phyloP scores from a whole-genome alignment of 2,888 invertebrate species.

The Noctuana brunneofusca region DNA sequence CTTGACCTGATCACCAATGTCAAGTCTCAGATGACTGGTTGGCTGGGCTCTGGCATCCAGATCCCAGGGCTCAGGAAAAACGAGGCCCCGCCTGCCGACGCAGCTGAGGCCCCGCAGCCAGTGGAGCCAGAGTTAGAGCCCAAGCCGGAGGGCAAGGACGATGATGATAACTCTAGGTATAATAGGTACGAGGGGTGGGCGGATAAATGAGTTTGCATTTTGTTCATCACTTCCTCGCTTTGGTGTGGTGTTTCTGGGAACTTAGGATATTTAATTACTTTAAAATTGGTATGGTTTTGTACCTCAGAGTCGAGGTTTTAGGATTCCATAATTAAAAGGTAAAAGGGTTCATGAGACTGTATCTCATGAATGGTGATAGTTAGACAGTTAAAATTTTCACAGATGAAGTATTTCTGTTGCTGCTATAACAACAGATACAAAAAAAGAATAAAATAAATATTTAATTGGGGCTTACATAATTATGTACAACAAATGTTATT shows the following conservation, averaged over 20 bases:
- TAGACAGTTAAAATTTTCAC: no score
- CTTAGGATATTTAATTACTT: no score
- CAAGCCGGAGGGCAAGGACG: conserved; percentile 84
- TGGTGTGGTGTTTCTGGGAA: conserved; percentile 47
- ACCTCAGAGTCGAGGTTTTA: no score
- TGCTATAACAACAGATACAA: no score
- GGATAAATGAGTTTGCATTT: conserved; percentile 75
- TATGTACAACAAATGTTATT: no score
- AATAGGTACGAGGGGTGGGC: conserved; percentile 87
- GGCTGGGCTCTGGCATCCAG: conserved; percentile 90
- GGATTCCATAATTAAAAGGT: no score
- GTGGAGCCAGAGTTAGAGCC: conserved; percentile 71
- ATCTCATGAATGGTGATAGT: no score
- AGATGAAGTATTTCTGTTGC: no score
- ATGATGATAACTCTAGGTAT: conserved; percentile 95
- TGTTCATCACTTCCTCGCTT: conserved; percentile 39
- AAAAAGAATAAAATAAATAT: no score
- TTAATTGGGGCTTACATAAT: no score
- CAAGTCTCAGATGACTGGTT: conserved; percentile 93
- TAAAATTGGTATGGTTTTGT: no score
- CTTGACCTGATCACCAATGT: conserved; percentile 93
- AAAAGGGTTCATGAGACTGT: no score
- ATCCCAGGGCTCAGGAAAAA: conserved; percentile 90
- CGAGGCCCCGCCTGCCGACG: conserved; percentile 77
- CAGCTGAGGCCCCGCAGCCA: conserved; percentile 66